Conservation (phyloP, 1,140 invertebrate genomes). For the Ditylenchus dipsaci region DNA sequence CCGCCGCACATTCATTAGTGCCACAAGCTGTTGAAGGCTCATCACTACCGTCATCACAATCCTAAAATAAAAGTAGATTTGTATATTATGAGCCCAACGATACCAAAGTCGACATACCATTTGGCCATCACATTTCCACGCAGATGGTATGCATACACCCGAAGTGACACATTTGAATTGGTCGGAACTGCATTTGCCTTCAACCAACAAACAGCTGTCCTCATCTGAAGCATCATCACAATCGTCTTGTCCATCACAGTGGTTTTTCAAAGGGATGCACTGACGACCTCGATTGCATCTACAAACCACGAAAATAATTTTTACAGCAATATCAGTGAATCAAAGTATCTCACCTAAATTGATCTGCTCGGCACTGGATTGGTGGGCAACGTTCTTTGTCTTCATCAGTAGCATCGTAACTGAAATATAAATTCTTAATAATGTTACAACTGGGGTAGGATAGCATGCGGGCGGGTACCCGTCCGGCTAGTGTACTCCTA, state of each 20-base stretch:
- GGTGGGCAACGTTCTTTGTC: slow-evolving; percentile 78
- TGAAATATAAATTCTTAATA: too few relatives aligned
- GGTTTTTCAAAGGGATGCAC: slow-evolving; percentile 47
- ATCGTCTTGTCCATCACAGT: slow-evolving; percentile 81
- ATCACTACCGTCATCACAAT: slow-evolving; percentile 85
- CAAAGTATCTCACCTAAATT: slow-evolving; percentile 69
- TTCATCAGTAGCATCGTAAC: slow-evolving; percentile 92
- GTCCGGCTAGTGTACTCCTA: too few relatives aligned
- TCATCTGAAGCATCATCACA: slow-evolving; percentile 67
- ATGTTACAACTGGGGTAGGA: too few relatives aligned
- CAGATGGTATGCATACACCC: slow-evolving; percentile 81
- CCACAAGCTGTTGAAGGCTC: slow-evolving; percentile 79
- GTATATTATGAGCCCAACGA: background rate
- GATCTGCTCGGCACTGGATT: slow-evolving; percentile 80
- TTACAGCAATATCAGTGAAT: background rate
- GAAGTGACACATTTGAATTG: slow-evolving; percentile 68
- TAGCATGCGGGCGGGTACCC: too few relatives aligned
- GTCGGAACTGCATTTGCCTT: slow-evolving; percentile 57
- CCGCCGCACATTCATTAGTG: slow-evolving; percentile 59
- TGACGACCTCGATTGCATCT: slow-evolving; percentile 59
- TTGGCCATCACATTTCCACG: slow-evolving; percentile 88
- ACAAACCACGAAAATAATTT: background rate
- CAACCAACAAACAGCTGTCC: slow-evolving; percentile 40
- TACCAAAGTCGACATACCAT: slow-evolving; percentile 68
- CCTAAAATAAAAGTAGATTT: slow-evolving; percentile 67